Evolutionary conservation across 2,888 invertebrate genomes (phyloP).

Genomic region (Chymomyza procnemis): DNA sequence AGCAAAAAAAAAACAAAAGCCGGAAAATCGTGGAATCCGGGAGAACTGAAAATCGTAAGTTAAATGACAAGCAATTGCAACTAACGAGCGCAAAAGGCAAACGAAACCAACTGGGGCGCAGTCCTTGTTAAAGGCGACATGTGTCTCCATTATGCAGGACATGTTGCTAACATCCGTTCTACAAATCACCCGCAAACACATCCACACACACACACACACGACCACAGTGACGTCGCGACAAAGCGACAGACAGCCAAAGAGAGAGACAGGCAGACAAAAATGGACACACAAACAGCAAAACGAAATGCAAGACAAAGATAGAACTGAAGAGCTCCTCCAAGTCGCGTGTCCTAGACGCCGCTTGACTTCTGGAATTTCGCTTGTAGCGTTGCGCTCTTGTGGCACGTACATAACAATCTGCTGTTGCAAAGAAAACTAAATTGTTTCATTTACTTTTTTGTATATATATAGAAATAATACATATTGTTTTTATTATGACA

Average conservation of each 20-base stretch:
- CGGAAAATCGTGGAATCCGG: not conserved
- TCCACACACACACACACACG: not conserved
- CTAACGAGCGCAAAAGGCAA: slow-evolving; percentile 7
- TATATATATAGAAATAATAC: no score
- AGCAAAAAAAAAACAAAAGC: not conserved
- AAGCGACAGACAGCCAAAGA: slow-evolving; percentile 7
- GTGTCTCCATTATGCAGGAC: slow-evolving; percentile 49
- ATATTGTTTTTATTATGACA: no score
- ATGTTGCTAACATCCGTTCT: slow-evolving; percentile 60
- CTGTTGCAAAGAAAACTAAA: slow-evolving; percentile 32
- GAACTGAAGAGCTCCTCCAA: not conserved
- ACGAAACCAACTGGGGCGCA: not conserved
- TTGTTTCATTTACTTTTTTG: no score
- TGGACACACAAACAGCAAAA: slow-evolving; percentile 16
- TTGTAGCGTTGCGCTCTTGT: not conserved
- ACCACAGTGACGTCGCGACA: no score
- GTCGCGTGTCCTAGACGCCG: no score
- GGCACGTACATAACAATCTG: slow-evolving; percentile 59
- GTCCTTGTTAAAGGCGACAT: slow-evolving; percentile 50
- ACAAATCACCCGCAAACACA: slow-evolving; percentile 41
- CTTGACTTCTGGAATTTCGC: slow-evolving; percentile 11
- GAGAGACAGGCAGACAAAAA: slow-evolving; percentile 33
- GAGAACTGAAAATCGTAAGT: slow-evolving; percentile 5
- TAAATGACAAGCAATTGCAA: slow-evolving; percentile 26
- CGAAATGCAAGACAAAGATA: slow-evolving; percentile 32